A percentile compares a stretch with the other conserved stretches of the same genome.
phyloP scores from a whole-genome alignment of 2,113 vertebrate genomes.

The Chaenogobius annularis region DNA sequence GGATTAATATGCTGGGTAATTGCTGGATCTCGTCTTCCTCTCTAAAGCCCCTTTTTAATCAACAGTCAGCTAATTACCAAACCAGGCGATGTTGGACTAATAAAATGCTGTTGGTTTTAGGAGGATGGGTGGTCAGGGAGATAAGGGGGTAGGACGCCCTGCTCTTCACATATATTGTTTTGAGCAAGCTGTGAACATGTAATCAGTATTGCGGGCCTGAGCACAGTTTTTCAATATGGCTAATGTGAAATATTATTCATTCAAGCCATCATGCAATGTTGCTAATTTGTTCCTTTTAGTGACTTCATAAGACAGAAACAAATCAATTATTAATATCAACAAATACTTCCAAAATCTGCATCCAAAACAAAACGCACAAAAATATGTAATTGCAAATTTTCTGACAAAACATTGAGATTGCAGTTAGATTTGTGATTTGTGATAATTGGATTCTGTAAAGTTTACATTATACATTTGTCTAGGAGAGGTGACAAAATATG shows the following conservation, averaged over 20 bases:
- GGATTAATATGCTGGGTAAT: slow-evolving; percentile 76
- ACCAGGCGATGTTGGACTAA: slow-evolving; percentile 41
- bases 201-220: background rate
- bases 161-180: background rate
- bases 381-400: too few species aligned
- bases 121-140: slow-evolving; percentile 29
- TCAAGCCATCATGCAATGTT: background rate
- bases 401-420: too few species aligned
- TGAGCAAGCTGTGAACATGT: background rate
- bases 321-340: too few species aligned
- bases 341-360: too few species aligned
- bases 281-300: background rate
- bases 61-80: slow-evolving; percentile 72
- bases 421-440: too few species aligned
- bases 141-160: slow-evolving; percentile 19
- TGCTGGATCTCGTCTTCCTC: slow-evolving; percentile 63
- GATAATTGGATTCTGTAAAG: too few species aligned
- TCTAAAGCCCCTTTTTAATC: slow-evolving; percentile 68
- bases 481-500: too few species aligned
- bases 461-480: too few species aligned
- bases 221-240: background rate
- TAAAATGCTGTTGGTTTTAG: slow-evolving; percentile 43
- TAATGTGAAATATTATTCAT: background rate
- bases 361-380: background rate
- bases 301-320: background rate